Conservation (phyloP, 2,797 vertebrate genomes). For the Ceryle rudis region DNA sequence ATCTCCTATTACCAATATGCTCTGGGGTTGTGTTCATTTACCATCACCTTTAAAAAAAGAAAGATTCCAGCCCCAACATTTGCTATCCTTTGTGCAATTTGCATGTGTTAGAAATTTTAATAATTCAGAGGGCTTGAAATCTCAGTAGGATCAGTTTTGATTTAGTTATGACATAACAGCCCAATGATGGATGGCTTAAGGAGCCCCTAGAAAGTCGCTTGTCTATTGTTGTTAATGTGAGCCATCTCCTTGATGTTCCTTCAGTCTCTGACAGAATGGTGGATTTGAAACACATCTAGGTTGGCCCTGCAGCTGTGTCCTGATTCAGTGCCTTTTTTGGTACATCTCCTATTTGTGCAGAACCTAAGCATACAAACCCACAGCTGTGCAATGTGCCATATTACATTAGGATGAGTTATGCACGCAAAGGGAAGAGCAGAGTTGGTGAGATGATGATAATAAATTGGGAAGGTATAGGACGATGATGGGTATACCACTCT, state of each 20-base stretch:
- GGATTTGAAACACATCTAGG: background rate
- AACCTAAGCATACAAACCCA: background rate
- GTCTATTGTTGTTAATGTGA: background rate
- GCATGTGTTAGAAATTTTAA: background rate
- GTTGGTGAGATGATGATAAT: background rate
- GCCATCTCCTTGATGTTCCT: background rate
- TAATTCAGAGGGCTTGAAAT: background rate
- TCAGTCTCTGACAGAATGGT: background rate
- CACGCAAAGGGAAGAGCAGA: background rate
- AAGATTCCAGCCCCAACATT: background rate
- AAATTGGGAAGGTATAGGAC: background rate
- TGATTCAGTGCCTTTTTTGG: background rate
- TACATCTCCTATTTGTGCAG: slow-evolving; percentile 47
- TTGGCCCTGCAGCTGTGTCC: slow-evolving; percentile 43
- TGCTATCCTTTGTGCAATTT: background rate
- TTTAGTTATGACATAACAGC: background rate
- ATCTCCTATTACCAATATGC: background rate
- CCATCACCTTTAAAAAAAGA: background rate
- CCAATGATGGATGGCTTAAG: background rate
- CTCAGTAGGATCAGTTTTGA: background rate
- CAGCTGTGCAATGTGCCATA: slow-evolving; percentile 34
- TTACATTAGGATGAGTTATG: slow-evolving; percentile 62
- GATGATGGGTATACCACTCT: background rate
- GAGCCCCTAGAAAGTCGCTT: background rate
- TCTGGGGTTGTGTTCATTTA: background rate